phyloP scores from a whole-genome alignment of 2,888 invertebrate genomes.

The Melitaea athalia region DNA sequence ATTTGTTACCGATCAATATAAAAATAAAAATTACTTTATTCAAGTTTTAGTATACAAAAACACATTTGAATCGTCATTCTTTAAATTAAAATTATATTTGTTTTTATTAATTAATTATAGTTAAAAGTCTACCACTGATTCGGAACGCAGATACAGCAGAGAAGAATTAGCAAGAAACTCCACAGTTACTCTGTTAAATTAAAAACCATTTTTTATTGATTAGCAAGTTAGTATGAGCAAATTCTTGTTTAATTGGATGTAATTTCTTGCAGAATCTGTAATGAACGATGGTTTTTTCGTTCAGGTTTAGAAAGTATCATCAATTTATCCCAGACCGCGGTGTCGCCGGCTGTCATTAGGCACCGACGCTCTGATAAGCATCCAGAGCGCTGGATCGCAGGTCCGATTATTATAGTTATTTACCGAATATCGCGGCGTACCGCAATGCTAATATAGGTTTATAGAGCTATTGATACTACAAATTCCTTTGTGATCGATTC shows the following conservation, averaged over 20 bases:
- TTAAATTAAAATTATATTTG: too few relatives aligned
- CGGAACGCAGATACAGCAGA: too few relatives aligned
- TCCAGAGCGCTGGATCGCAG: constrained; percentile 42
- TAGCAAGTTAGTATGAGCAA: not conserved
- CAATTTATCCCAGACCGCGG: constrained; percentile 37
- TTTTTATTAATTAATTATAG: too few relatives aligned
- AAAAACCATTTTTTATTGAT: too few relatives aligned
- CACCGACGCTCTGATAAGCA: constrained; percentile 49
- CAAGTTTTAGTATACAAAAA: too few relatives aligned
- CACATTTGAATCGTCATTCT: too few relatives aligned
- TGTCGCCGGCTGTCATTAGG: constrained; percentile 36
- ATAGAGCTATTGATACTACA: constrained; percentile 12
- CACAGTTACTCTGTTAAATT: not conserved
- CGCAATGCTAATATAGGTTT: constrained; percentile 36
- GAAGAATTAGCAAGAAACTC: too few relatives aligned
- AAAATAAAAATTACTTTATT: too few relatives aligned
- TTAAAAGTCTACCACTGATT: too few relatives aligned
- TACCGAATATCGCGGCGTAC: constrained; percentile 44
- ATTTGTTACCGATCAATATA: too few relatives aligned
- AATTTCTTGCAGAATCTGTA: not conserved
- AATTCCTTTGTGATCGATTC: constrained; percentile 20
- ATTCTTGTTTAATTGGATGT: not conserved
- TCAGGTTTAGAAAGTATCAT: constrained; percentile 34
- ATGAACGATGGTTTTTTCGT: constrained; percentile 15
- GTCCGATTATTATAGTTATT: constrained; percentile 44